These are phyloP conservation scores for Brachyptera risi DNA, from an alignment of 2,888 invertebrate species.

Conservation along the genomic window DNA sequence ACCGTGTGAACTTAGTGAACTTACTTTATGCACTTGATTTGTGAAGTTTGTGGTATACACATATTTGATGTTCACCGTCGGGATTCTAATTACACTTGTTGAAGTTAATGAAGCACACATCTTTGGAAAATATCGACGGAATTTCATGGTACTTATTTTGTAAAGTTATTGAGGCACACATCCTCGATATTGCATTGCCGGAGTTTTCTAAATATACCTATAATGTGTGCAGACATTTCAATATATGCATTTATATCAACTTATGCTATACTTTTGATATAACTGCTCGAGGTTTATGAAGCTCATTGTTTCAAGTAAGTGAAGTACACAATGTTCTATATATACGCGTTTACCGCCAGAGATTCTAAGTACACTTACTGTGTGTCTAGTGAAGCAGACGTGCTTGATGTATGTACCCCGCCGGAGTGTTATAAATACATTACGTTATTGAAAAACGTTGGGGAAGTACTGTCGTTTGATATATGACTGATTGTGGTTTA, in stretches of 20 bases:
- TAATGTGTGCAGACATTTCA: constrained; percentile 68
- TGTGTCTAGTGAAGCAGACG: constrained; percentile 86
- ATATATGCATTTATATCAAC: too few species aligned
- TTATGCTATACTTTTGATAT: too few species aligned
- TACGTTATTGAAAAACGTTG: too few species aligned
- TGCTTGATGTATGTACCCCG: constrained; percentile 88
- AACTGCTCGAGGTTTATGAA: too few species aligned
- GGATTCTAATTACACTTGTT: too few species aligned
- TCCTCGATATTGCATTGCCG: constrained; percentile 86
- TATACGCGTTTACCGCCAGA: constrained; percentile 77
- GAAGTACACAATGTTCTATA: too few species aligned
- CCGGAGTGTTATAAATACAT: constrained; percentile 73
- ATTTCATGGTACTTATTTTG: constrained; percentile 73
- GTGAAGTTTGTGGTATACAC: constrained; percentile 89
- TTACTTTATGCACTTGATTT: constrained; percentile 73
- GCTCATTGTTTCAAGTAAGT: too few species aligned
- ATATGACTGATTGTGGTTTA: neutral
- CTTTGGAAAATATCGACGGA: constrained; percentile 77
- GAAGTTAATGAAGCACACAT: constrained; percentile 69
- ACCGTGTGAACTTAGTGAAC: constrained; percentile 76
- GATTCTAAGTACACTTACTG: constrained; percentile 77
- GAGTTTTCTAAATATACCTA: constrained; percentile 70
- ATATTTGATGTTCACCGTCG: constrained; percentile 84
- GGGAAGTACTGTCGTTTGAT: too few species aligned
- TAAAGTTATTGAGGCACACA: constrained; percentile 86